Evolutionary conservation across 2,888 invertebrate species (phyloP), one percentile per base, ranked within the genome.

Genomic region (Drosophila limbata): DNA sequence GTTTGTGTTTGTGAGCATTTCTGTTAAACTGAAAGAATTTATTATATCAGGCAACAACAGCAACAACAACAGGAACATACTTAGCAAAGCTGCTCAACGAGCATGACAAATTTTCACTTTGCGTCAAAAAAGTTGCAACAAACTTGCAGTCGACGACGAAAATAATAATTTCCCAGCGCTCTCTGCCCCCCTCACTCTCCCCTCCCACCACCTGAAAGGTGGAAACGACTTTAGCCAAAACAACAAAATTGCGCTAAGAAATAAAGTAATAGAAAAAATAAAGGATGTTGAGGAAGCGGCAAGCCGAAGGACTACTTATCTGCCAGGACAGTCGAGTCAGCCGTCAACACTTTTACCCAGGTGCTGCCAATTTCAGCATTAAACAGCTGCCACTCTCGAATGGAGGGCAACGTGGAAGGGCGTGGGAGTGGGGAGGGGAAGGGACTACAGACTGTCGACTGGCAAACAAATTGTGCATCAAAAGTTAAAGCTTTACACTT

Each of bases 21-120:
- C 65, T 66, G 77, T 82, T 69, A 81, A 82, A 89, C 85, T 87
- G 82, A 84, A 81, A 72, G 88, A 86, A 86, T 86, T 89, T 86
- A 86, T 85, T 89, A 89, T 89, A 77, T 79, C 76, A 67, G 67
- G 31, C 66, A 51, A 21, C 35, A 47, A 21, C 44, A 66, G 48
- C 37, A 48, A 17, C 42, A 66, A 44, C 39, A 50, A 51, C 31
- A 57, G 61, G 15, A 56, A 71, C 77, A 69, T 77, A 65, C 75
- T 79, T 71, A 59, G 79, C 53, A 60, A 79, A 72, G 75, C 75
- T 75, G 69, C 86, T 70, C 86, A 85, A 79, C 86, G 83, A 81
- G 86, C 77, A 81, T 85, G 88, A 81, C 82, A 90, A 89, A 84
- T 84, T 84, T 88, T 84, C 89, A 84, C 89, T 84, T 84, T 78